Evolutionary conservation across 1,140 invertebrate genomes (phyloP).

Genomic region (Temnothorax longispinosus): DNA sequence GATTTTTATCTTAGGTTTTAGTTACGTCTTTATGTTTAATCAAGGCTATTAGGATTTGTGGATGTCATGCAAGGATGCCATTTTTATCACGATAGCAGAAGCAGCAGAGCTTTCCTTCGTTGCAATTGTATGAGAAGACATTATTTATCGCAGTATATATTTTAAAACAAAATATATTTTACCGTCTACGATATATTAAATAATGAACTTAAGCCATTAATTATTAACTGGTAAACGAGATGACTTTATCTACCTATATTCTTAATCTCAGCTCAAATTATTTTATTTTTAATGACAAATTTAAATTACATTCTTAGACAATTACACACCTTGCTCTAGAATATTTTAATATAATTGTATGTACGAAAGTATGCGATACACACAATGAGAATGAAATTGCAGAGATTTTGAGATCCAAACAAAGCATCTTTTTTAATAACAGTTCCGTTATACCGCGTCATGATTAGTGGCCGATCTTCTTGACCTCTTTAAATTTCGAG

Average conservation of each 20-base stretch:
- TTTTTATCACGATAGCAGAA: neutral
- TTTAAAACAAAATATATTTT: conserved; percentile 11
- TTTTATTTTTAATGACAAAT: neutral
- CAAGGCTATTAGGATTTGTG: neutral
- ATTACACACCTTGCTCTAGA: neutral
- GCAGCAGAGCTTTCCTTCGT: neutral
- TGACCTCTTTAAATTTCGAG: conserved; percentile 43
- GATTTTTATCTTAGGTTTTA: conserved; percentile 8
- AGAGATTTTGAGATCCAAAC: conserved; percentile 3
- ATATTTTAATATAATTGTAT: neutral
- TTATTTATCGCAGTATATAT: neutral
- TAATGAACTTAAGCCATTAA: neutral
- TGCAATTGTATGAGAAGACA: neutral
- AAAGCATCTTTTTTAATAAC: conserved; percentile 13
- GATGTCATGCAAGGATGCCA: neutral
- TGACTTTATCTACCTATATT: neutral
- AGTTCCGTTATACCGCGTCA: neutral
- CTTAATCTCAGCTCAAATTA: neutral
- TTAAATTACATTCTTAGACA: neutral
- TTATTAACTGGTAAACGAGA: neutral
- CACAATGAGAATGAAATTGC: neutral
- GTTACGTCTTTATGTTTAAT: neutral
- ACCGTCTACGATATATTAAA: neutral
- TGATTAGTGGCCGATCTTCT: conserved; percentile 27
- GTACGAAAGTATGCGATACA: neutral